Percentiles rank a stretch among this genome's conserved stretches.
These are phyloP conservation scores for Oryzias sinensis DNA, from an alignment of 2,797 vertebrate genomes.

Conservation along the genomic window DNA sequence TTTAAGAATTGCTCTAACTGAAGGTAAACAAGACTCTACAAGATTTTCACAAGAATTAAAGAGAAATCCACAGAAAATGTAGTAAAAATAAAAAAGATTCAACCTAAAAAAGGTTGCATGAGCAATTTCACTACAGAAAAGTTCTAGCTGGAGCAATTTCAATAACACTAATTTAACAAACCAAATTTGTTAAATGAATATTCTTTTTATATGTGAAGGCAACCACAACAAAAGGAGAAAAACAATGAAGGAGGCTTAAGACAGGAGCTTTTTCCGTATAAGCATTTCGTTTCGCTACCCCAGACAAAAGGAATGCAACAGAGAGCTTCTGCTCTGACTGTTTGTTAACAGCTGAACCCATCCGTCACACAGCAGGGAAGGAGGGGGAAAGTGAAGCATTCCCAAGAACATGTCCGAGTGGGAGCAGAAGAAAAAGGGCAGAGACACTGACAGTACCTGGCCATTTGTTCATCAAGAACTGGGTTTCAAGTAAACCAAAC, in stretches of 20 bases:
- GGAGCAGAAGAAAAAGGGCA: constrained; percentile 40
- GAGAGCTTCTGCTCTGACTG: constrained; percentile 73
- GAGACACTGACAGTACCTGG: constrained; percentile 70
- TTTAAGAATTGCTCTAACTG: no score
- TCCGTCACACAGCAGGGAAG: constrained; percentile 73
- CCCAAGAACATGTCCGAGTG: constrained; percentile 48
- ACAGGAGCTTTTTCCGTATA: constrained; percentile 49
- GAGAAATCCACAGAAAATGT: constrained; percentile 17
- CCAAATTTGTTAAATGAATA: constrained; percentile 36
- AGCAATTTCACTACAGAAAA: background rate
- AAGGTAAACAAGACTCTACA: no score
- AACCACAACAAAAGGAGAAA: constrained; percentile 27
- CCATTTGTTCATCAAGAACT: constrained; percentile 76
- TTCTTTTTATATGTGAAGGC: constrained; percentile 48
- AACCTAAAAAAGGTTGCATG: constrained; percentile 1
- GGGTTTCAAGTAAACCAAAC: constrained; percentile 60
- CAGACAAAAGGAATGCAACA: constrained; percentile 72
- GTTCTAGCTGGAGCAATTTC: background rate
- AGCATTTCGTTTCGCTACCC: constrained; percentile 57
- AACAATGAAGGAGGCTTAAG: constrained; percentile 43
- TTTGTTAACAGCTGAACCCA: constrained; percentile 78
- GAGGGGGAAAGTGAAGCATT: constrained; percentile 55
- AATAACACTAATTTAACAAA: constrained; percentile 25
- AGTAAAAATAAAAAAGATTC: constrained; percentile 25
- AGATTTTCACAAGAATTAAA: no score